Evolutionary conservation across 2,888 invertebrate species (phyloP).

Genomic region (Eupithecia tripunctaria): DNA sequence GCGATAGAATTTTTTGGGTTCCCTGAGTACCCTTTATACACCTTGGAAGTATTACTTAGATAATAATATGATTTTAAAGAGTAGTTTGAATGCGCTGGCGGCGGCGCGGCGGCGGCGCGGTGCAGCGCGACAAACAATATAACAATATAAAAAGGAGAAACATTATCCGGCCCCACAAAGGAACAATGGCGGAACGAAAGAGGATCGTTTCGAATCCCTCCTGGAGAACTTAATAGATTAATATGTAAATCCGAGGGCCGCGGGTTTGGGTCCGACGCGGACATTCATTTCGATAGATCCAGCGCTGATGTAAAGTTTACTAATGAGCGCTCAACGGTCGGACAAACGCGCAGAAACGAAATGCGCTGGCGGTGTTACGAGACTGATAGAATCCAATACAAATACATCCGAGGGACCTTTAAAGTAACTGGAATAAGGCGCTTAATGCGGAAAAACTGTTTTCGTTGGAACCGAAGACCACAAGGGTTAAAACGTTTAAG

Average conservation of each 20-base stretch:
- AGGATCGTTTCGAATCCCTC: constrained; percentile 27
- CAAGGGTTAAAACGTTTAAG: too few relatives aligned
- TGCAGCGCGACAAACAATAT: constrained; percentile 26
- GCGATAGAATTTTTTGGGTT: too few relatives aligned
- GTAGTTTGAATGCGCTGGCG: not conserved
- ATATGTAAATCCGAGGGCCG: constrained; percentile 35
- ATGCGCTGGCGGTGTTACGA: too few relatives aligned
- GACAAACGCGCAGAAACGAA: too few relatives aligned
- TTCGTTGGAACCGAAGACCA: too few relatives aligned
- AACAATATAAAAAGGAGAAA: constrained; percentile 31
- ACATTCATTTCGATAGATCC: constrained; percentile 14
- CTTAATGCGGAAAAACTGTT: too few relatives aligned
- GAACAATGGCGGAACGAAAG: constrained; percentile 27
- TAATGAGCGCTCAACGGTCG: constrained; percentile 5
- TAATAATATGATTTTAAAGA: too few relatives aligned
- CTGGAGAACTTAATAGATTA: constrained; percentile 32
- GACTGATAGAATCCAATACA: too few relatives aligned
- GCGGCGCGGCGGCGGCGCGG: not conserved
- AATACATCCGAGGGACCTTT: too few relatives aligned
- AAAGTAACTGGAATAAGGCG: too few relatives aligned
- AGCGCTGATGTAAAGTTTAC: constrained; percentile 10
- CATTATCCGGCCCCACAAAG: constrained; percentile 29
- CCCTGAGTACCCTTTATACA: too few relatives aligned
- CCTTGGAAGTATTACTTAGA: too few relatives aligned
- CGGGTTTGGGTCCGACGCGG: constrained; percentile 29